These are phyloP conservation scores for Drosophila incognita DNA, from an alignment of 2,888 invertebrate species.

Conservation along the genomic window DNA sequence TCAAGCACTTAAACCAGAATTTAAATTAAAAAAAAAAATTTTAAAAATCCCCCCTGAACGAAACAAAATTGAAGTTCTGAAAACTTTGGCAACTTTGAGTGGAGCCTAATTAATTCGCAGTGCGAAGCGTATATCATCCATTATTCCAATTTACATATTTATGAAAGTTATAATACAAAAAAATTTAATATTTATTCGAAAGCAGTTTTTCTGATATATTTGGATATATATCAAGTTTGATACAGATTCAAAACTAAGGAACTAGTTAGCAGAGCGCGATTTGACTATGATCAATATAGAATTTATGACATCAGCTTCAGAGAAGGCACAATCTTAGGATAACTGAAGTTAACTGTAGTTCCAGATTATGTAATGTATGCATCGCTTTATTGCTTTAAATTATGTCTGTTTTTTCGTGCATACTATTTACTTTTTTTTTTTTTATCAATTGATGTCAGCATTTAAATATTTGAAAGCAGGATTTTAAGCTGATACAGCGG, in stretches of 20 bases:
- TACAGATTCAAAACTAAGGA: neutral
- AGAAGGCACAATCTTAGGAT: neutral
- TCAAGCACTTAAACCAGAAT: neutral
- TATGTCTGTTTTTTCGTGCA: neutral
- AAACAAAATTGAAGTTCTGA: neutral
- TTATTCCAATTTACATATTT: neutral
- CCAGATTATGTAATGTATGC: neutral
- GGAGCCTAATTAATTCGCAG: neutral
- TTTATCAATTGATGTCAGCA: neutral
- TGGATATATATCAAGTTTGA: neutral
- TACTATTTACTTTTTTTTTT: neutral
- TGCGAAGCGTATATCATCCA: neutral
- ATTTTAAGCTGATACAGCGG: constrained; percentile 3
- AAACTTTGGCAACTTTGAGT: constrained; percentile 1
- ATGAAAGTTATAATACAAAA: neutral
- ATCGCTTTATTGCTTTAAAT: neutral
- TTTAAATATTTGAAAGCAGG: constrained; percentile 15
- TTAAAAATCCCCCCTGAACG: neutral
- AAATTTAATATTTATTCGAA: neutral
- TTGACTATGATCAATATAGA: neutral
- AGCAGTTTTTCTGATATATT: neutral
- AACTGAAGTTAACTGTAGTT: neutral
- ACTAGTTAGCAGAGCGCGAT: neutral
- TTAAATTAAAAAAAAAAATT: neutral
- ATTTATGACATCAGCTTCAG: neutral